Evolutionary conservation across 1,140 invertebrate species (phyloP).

Genomic region (Brachionus plicatilis): DNA sequence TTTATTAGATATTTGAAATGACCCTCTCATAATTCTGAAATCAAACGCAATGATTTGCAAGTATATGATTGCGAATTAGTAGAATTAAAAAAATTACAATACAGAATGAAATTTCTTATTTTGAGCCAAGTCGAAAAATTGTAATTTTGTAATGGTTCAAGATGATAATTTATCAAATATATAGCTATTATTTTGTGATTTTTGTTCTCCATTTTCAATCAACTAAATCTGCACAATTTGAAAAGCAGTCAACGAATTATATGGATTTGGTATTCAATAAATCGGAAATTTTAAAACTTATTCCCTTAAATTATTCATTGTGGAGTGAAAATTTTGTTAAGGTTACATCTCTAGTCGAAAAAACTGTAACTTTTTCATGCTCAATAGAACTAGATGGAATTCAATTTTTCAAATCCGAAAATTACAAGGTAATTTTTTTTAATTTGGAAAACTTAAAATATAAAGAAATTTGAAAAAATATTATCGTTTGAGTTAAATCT

Average conservation of each 20-base stretch:
- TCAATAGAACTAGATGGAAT: conserved; percentile 25
- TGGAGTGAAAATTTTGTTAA: background rate
- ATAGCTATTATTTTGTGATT: background rate
- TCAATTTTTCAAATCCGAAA: conserved; percentile 12
- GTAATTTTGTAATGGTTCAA: background rate
- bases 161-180: background rate
- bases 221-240: background rate
- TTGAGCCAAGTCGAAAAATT: background rate
- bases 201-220: background rate
- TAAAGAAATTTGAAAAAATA: too few species aligned
- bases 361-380: conserved; percentile 4
- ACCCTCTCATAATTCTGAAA: background rate
- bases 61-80: background rate
- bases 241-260: background rate
- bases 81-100: background rate
- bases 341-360: background rate
- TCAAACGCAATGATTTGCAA: background rate
- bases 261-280: background rate
- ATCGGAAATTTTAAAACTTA: background rate
- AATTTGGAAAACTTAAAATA: too few species aligned
- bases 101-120: background rate
- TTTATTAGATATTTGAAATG: background rate
- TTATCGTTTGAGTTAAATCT: too few species aligned
- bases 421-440: conserved; percentile 4
- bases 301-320: background rate